Evolutionary conservation across 2,113 vertebrate genomes (phyloP).

Genomic region (Crotalus helleri): DNA sequence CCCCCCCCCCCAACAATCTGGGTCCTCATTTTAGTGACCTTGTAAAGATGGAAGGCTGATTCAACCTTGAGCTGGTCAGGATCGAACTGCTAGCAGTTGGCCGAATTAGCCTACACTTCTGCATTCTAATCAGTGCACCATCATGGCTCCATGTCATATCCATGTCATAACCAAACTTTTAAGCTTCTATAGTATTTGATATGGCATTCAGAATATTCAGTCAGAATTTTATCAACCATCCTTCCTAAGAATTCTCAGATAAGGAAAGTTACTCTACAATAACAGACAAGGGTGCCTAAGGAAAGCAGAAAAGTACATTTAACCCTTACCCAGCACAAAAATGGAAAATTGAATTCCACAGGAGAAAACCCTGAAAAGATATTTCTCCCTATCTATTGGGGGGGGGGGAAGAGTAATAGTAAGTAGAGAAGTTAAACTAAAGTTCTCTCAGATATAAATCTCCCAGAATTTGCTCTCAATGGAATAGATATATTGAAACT

Average conservation of each 20-base stretch:
- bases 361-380: neutral
- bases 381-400: neutral
- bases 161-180: neutral
- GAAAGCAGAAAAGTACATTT: neutral
- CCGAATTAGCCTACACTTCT: neutral
- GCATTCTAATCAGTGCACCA: neutral
- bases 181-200: neutral
- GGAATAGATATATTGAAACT: neutral
- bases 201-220: neutral
- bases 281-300: neutral
- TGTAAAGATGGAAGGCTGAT: neutral
- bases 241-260: neutral
- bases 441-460: neutral
- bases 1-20: neutral
- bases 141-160: neutral
- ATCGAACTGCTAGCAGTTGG: neutral
- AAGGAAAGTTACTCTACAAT: neutral
- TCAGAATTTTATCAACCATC: neutral
- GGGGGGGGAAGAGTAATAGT: neutral
- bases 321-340: neutral
- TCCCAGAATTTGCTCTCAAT: neutral
- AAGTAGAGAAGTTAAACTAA: neutral
- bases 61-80: neutral
- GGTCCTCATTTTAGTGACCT: neutral
- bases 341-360: neutral